These are phyloP conservation scores for Bombus superbus DNA, from an alignment of 1,140 invertebrate genomes.

Conservation along the genomic window DNA sequence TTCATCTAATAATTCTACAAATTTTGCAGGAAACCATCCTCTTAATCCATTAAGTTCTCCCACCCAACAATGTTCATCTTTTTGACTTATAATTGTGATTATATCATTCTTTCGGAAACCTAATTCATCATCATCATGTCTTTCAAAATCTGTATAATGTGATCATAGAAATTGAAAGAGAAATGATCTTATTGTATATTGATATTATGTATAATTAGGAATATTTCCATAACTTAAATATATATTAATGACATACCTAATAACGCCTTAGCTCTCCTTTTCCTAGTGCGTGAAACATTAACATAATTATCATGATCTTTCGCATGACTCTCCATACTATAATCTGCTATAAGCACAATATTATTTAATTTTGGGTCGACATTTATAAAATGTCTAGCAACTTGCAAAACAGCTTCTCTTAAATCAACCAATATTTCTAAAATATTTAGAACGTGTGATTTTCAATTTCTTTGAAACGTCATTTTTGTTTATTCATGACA, in stretches of 20 bases:
- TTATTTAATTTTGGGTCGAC: slow-evolving; percentile 89
- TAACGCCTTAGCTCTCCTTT: slow-evolving; percentile 96
- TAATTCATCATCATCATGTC: slow-evolving; percentile 98
- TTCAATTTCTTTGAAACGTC: background rate
- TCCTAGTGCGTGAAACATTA: slow-evolving; percentile 93
- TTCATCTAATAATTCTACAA: slow-evolving; percentile 98
- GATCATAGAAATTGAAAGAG: slow-evolving; percentile 45
- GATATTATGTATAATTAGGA: slow-evolving; percentile 4
- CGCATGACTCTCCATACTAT: slow-evolving; percentile 96
- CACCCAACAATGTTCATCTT: slow-evolving; percentile 99
- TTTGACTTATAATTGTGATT: slow-evolving; percentile 98
- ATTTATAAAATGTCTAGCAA: slow-evolving; percentile 94
- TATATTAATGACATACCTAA: slow-evolving; percentile 83
- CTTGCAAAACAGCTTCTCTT: slow-evolving; percentile 96
- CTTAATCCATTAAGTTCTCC: slow-evolving; percentile 98
- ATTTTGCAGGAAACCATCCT: slow-evolving; percentile 99
- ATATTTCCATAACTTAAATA: background rate
- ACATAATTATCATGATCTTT: slow-evolving; percentile 97
- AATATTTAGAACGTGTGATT: slow-evolving; percentile 43
- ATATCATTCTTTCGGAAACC: slow-evolving; percentile 99
- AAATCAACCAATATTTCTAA: slow-evolving; percentile 97
- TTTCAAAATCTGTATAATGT: slow-evolving; percentile 93
- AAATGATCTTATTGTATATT: background rate
- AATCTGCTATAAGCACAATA: slow-evolving; percentile 94
- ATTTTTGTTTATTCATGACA: background rate